phyloP scores from a whole-genome alignment of 2,113 vertebrate species.

The Cnemophilus loriae region DNA sequence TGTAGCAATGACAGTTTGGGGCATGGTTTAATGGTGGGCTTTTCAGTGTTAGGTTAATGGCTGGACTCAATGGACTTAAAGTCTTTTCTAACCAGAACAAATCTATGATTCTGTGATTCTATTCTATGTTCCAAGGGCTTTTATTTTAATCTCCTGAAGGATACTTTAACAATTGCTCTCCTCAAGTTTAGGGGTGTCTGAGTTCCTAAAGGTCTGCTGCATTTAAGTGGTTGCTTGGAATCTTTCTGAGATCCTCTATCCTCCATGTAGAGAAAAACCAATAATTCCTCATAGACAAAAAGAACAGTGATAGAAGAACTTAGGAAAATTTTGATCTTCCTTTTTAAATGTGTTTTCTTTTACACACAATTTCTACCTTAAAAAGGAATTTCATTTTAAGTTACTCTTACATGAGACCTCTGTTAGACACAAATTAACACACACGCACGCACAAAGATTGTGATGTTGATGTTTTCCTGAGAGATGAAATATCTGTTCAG shows the following conservation, averaged over 20 bases:
- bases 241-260: background rate
- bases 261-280: background rate
- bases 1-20: background rate
- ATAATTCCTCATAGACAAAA: background rate
- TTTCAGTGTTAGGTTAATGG: background rate
- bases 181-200: background rate
- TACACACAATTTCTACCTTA: background rate
- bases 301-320: background rate
- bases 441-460: background rate
- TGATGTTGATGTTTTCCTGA: background rate
- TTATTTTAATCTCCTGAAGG: background rate
- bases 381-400: background rate
- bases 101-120: background rate
- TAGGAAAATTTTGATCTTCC: background rate
- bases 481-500: background rate
- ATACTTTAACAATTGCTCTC: background rate
- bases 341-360: background rate
- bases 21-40: background rate
- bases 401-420: background rate
- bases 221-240: background rate
- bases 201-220: background rate
- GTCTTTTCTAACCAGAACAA: background rate
- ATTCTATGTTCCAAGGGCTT: background rate
- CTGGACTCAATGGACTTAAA: background rate
- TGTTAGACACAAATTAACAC: background rate